Base-by-base conservation (phyloP, 1,140 invertebrate genomes). In the Cotesia vestalis region DNA sequence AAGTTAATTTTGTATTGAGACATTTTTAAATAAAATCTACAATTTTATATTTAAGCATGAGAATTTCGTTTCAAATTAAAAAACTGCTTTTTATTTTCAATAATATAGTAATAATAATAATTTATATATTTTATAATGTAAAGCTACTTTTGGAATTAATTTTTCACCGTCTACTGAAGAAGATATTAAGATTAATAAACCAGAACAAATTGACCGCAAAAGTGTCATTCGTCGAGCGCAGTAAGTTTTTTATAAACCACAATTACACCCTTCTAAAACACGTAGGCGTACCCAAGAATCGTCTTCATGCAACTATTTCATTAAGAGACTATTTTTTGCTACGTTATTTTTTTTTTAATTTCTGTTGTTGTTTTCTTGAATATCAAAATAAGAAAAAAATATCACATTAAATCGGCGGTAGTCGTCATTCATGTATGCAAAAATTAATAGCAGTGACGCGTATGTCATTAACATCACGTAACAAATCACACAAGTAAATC, bases 191-290 rank as follows among this genome's bases (percentile, higher is more conserved):
- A 36, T 64, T 20, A 14, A 64, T 64, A 4, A 20, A 64, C 34
- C 38, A 14, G 40, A 67, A 67, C 46, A 52, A 34, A 67, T 55
- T 27, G 12, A 64, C 11, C 20, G 20, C 12, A 51, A 17, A 55
- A 67, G 35, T 20, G 17, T 20, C 8, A 59, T 9, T 51, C 53
- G 66, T 67, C 66, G 34, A 34, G 51, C 20, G 11, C 66, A 14
- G 11, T 2, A 20, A 35, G 53, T 67, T 51, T 67, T 53, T 36
- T 51, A 34, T 8, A 46, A 51, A 67, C 66, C 66, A 67, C 66
- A 67, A 67, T 67, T 20, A 67, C 66, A 67, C 66, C 51, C 66
- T 35, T 67, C 27, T 55, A 12, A 67, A 55, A 67, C 51, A 34
- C 53, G 17, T 55, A 20, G 66, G 66, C 66, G 66, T 51, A 51